These are phyloP conservation scores for Pelecanoides urinatrix DNA, from an alignment of 2,113 vertebrate genomes.

Conservation along the genomic window DNA sequence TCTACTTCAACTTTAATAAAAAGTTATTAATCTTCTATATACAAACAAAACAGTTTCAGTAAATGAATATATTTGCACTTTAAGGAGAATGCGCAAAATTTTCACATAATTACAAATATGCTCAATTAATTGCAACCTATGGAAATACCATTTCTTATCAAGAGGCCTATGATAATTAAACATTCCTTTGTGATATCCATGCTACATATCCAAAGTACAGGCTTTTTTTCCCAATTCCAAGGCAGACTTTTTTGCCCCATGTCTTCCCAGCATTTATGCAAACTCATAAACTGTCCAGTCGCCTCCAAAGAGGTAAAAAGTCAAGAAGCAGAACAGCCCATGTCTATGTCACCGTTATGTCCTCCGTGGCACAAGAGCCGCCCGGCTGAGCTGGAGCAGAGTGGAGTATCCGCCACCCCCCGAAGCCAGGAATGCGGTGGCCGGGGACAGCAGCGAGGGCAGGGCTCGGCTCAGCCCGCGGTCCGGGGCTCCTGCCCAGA, in stretches of 20 bases:
- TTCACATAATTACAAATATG: not conserved
- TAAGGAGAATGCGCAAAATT: not conserved
- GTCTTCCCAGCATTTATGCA: not conserved
- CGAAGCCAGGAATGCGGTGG: not conserved
- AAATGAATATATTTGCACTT: not conserved
- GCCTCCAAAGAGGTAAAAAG: not conserved
- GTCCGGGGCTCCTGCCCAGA: fast-evolving
- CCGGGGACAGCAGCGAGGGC: not conserved
- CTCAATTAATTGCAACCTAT: not conserved
- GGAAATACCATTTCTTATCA: not conserved
- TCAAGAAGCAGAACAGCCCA: not conserved
- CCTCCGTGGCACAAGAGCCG: fast-evolving
- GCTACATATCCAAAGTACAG: not conserved
- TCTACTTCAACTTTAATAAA: not conserved
- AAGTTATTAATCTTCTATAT: not conserved
- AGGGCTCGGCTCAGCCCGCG: not conserved
- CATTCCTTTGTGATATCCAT: not conserved
- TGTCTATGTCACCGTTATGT: fast-evolving
- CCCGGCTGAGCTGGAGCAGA: not conserved
- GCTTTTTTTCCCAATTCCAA: not conserved
- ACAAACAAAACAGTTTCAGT: not conserved
- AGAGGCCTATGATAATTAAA: not conserved
- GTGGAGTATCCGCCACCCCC: fast-evolving
- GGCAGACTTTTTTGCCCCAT: not conserved
- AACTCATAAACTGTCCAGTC: not conserved